Evolutionary conservation across 1,140 invertebrate genomes (phyloP).

Genomic region (Drosophila bipectinata): DNA sequence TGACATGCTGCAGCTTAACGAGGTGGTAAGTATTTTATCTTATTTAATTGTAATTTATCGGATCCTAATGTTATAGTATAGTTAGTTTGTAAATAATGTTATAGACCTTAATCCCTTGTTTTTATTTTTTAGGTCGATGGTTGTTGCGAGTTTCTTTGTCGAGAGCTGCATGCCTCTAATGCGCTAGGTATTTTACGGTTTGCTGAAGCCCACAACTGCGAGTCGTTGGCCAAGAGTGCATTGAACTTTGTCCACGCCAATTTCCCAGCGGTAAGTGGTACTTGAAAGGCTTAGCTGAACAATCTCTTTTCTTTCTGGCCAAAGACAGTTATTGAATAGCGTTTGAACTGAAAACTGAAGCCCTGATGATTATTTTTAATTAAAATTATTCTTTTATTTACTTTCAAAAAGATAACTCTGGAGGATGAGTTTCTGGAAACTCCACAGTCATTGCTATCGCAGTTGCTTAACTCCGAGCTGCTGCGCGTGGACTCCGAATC

Average conservation of each 20-base stretch:
- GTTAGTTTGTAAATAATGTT: too few species aligned
- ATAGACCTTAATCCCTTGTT: neutral
- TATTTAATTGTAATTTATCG: too few species aligned
- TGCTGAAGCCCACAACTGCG: slow-evolving; percentile 95
- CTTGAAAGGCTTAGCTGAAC: slow-evolving; percentile 2
- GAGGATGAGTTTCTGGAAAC: slow-evolving; percentile 96
- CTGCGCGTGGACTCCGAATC: slow-evolving; percentile 96
- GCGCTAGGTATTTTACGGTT: slow-evolving; percentile 95
- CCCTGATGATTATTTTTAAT: too few species aligned
- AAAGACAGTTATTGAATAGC: slow-evolving; percentile 15
- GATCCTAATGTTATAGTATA: too few species aligned
- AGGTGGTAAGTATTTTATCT: slow-evolving; percentile 85
- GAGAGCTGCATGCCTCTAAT: slow-evolving; percentile 95
- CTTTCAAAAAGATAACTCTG: slow-evolving; percentile 84
- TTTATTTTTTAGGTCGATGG: slow-evolving; percentile 85
- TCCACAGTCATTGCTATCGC: slow-evolving; percentile 91
- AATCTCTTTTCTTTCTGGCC: neutral
- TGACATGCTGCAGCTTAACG: slow-evolving; percentile 95
- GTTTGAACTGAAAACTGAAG: too few species aligned
- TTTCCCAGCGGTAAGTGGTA: slow-evolving; percentile 90
- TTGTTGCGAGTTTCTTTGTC: slow-evolving; percentile 94
- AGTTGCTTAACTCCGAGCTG: slow-evolving; percentile 93
- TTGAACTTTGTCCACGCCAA: slow-evolving; percentile 93
- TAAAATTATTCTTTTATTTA: neutral
- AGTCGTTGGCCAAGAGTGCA: slow-evolving; percentile 91